These are phyloP conservation scores for Ceyx erithaca DNA, from an alignment of 2,797 vertebrate species.

Conservation along the genomic window DNA sequence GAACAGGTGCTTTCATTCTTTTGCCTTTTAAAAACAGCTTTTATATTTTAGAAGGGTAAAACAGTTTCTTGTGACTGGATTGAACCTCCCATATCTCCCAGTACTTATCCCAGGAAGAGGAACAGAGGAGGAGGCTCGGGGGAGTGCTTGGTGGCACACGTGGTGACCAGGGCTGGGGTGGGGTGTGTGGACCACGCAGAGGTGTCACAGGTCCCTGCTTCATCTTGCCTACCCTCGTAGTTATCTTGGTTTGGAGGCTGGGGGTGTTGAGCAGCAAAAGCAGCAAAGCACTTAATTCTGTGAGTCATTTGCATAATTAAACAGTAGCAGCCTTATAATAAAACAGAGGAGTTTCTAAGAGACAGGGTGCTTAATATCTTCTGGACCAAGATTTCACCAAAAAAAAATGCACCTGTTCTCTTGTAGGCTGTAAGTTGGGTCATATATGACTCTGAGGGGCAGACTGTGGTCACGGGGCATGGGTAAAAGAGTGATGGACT, in stretches of 20 bases:
- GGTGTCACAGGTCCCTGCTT: neutral
- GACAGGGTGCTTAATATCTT: accelerated
- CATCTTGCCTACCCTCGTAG: accelerated
- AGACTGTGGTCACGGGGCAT: neutral
- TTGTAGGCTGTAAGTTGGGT: accelerated
- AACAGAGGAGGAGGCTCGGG: accelerated
- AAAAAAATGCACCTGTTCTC: no score
- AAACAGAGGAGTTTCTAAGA: neutral
- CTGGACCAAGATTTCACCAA: neutral
- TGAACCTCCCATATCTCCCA: neutral
- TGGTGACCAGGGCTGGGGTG: neutral
- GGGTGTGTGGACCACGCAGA: accelerated
- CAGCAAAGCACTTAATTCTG: neutral
- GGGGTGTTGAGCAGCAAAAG: neutral
- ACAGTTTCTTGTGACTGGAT: neutral
- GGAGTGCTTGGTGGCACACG: accelerated
- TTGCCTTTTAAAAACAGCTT: neutral
- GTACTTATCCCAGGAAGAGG: neutral
- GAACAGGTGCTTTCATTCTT: neutral
- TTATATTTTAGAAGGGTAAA: neutral
- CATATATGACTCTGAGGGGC: accelerated
- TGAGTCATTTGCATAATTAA: neutral
- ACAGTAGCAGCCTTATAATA: neutral
- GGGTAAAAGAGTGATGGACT: neutral
- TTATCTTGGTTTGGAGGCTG: accelerated